phyloP scores from a whole-genome alignment of 2,797 vertebrate species.

The Galaxias olidus region DNA sequence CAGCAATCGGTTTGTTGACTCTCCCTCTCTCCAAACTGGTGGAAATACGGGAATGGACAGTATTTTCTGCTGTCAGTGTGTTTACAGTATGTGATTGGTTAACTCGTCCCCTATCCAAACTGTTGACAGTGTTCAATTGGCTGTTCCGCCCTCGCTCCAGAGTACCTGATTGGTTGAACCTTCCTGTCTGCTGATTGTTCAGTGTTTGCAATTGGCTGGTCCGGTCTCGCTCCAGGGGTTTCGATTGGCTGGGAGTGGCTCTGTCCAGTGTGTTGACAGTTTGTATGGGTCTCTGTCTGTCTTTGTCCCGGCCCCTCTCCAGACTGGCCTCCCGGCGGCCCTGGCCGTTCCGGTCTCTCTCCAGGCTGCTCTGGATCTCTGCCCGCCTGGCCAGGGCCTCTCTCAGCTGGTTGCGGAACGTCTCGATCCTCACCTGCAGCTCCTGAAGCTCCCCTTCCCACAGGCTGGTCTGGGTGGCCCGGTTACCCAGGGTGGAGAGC shows the following conservation, averaged over 20 bases:
- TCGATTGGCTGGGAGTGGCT: constrained; percentile 54
- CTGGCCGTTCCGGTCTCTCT: constrained; percentile 63
- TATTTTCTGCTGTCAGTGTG: background rate
- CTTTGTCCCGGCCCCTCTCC: constrained; percentile 64
- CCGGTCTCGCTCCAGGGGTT: constrained; percentile 60
- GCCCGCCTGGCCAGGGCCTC: constrained; percentile 81
- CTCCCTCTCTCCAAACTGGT: constrained; percentile 66
- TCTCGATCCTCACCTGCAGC: constrained; percentile 83
- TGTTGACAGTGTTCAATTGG: background rate
- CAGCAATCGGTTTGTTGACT: constrained; percentile 48
- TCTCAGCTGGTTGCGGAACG: constrained; percentile 78
- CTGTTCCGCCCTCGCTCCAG: constrained; percentile 34
- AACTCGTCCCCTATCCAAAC: constrained; percentile 2
- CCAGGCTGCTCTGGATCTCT: constrained; percentile 82
- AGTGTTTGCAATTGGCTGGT: constrained; percentile 68
- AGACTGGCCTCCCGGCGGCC: constrained; percentile 63
- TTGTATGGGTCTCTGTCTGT: constrained; percentile 58
- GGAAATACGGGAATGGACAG: constrained; percentile 51
- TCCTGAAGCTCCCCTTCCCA: constrained; percentile 83
- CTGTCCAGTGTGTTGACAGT: constrained; percentile 64
- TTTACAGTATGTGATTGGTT: constrained; percentile 15
- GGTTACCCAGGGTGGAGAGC: constrained; percentile 66
- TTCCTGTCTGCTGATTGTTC: constrained; percentile 32
- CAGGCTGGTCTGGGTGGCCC: constrained; percentile 63
- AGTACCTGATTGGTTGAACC: constrained; percentile 49